Base-by-base conservation (phyloP, 2,888 invertebrate genomes). In the Drosophila diplacantha region DNA sequence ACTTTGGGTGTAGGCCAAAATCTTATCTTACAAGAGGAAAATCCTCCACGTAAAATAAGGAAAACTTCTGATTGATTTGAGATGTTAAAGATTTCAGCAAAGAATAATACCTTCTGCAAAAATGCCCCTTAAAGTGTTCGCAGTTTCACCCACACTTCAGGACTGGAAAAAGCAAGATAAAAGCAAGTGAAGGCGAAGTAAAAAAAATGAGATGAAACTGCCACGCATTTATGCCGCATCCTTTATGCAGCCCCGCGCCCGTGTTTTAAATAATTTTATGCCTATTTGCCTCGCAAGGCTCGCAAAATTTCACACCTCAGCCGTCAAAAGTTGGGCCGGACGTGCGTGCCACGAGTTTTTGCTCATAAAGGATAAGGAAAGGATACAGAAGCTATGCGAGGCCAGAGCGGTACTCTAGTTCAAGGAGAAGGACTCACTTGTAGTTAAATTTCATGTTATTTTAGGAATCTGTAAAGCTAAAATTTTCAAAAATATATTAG, bases 251-350 rank as follows among this genome's bases (percentile, higher is more conserved):
- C 14, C 34, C 14, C 44, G 31, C 32, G 24, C 29, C 22, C 29
- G 39, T 18, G 24, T 49, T 53, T 58, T 59, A 51, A 69, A 75
- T 79, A 79, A 81, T 81, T 79, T 77, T 77, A 73, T 72, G 77
- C 69, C 73, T 73, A 69, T 81, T 79, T 81, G 63, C 56, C 26
- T 50, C 31, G 41, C 54, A 64, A 65, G 60, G 55, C 72, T 75
- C 63, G 64, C 31, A 64, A 67, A 73, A 72, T 81, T 77, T 75
- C 75, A 71, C 79, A 80, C 75, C 79, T 77, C 60, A 68, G 53
- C 39, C 68, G 68, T 72, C 72, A 78, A 72, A 74, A 78, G 68
- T 72, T 72, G 54, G 47, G 35, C 62, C 66, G 65, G 75, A 73
- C 68, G 69, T 69, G 80, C 70, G 70, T 80, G 69, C 65, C 47